Evolutionary conservation across 2,888 invertebrate species (phyloP), one percentile per base, ranked within the genome.

Genomic region (Nebria salina): DNA sequence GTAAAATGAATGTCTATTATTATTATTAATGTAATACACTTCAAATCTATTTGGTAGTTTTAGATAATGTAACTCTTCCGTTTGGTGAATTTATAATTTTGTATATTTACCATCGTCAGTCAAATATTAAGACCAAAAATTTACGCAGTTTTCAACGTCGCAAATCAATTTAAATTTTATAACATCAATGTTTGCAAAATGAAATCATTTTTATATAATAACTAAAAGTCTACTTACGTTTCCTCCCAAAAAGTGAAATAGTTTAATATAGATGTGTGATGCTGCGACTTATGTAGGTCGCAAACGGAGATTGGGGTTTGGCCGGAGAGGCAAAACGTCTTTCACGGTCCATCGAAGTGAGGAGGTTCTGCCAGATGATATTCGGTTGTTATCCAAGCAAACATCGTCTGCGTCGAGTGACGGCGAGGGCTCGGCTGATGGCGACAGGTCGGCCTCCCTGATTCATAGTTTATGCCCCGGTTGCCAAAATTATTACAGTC

Each of bases 281-380:
- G 54, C 0, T 8, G 76, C 82, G 84, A 84, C 82, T 83, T 88
- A 89, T 90, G 89, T 92, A 96, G 97, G 97, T 92, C 95, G 96
- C 89, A 97, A 96, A 93, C 93, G 97, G 92, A 93, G 97, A 91
- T 95, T 97, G 94, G 96, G 96, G 91, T 97, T 96, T 92, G 97
- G 97, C 90, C 95, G 95, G 91, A 95, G 96, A 91, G 97, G 96
- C 89, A 96, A 97, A 93, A 96, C 96, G 91, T 97, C 97, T 89
- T 96, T 97, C 92, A 97, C 97, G 90, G 97, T 98, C 89, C 98
- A 98, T 92, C 95, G 98, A 91, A 98, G 98, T 90, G 98, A 98
- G 92, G 98, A 98, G 91, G 97, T 98, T 88, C 94, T 95, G 87
- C 97, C 97, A 85, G 95, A 96, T 86, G 97, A 97, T 90, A 92